phyloP scores from a whole-genome alignment of 2,888 invertebrate genomes.

The Epinotia bilunana region DNA sequence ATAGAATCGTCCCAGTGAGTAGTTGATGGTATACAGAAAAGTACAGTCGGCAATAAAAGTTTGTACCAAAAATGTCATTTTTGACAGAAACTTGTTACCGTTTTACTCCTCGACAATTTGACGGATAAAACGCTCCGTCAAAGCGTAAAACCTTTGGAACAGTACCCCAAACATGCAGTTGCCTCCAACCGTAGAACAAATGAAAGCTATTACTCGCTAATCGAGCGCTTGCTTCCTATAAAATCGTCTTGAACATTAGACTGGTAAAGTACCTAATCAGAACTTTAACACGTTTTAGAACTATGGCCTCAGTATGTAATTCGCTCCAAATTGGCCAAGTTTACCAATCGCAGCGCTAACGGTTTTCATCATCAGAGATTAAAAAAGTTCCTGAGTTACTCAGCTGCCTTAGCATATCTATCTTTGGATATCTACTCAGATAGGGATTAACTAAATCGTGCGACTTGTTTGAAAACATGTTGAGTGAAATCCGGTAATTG shows the following conservation, averaged over 20 bases:
- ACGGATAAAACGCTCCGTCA: neutral
- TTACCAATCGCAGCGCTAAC: constrained; percentile 28
- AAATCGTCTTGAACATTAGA: constrained; percentile 10
- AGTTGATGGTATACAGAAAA: no score
- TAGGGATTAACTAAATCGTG: neutral
- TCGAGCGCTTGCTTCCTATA: neutral
- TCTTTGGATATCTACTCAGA: neutral
- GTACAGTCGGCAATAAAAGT: no score
- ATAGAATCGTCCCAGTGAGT: no score
- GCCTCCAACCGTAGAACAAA: neutral
- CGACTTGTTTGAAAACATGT: neutral
- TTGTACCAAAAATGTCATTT: no score
- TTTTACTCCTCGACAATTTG: neutral
- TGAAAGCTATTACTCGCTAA: constrained; percentile 11
- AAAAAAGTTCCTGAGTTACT: constrained; percentile 28
- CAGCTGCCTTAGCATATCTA: neutral
- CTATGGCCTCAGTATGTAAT: constrained; percentile 20
- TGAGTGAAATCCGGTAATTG: no score
- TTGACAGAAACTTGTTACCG: no score
- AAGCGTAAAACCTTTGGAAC: neutral
- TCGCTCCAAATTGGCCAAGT: constrained; percentile 32
- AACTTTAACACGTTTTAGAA: constrained; percentile 28
- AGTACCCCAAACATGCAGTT: neutral
- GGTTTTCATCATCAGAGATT: constrained; percentile 24
- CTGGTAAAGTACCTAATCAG: constrained; percentile 25